These are phyloP conservation scores for Tylochromis polylepis DNA, from an alignment of 2,113 vertebrate species.

Conservation along the genomic window DNA sequence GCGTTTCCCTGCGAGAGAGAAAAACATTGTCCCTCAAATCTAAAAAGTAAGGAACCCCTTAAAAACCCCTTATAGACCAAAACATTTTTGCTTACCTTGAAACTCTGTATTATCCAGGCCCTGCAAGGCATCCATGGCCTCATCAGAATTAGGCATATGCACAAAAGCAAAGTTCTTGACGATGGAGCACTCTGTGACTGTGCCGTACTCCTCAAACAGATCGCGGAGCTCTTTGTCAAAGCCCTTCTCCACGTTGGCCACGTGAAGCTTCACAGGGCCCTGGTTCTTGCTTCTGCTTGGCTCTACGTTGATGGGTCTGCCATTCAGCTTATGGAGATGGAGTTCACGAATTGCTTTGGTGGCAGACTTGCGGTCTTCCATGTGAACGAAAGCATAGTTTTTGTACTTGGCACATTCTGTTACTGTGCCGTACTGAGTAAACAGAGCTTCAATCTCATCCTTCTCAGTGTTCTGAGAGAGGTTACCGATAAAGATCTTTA, in stretches of 20 bases:
- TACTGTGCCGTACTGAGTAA: slow-evolving; percentile 70
- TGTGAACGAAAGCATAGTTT: slow-evolving; percentile 81
- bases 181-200: slow-evolving; percentile 72
- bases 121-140: slow-evolving; percentile 78
- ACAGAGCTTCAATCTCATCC: slow-evolving; percentile 74
- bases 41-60: neutral
- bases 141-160: slow-evolving; percentile 76
- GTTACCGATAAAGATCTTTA: slow-evolving; percentile 82
- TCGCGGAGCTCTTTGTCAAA: slow-evolving; percentile 70
- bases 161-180: slow-evolving; percentile 81
- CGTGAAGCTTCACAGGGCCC: slow-evolving; percentile 74
- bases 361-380: slow-evolving; percentile 77
- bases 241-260: slow-evolving; percentile 76
- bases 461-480: slow-evolving; percentile 69
- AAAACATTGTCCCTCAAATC: slow-evolving; percentile 42
- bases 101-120: slow-evolving; percentile 76
- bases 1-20: slow-evolving; percentile 83
- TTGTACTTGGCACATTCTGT: slow-evolving; percentile 79
- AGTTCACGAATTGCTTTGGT: slow-evolving; percentile 77
- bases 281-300: slow-evolving; percentile 74
- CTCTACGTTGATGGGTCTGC: slow-evolving; percentile 78
- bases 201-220: slow-evolving; percentile 78
- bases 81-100: slow-evolving; percentile 59
- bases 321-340: slow-evolving; percentile 69
- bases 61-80: accelerated